phyloP scores from a whole-genome alignment of 2,888 invertebrate genomes.

The Sycophila texana region DNA sequence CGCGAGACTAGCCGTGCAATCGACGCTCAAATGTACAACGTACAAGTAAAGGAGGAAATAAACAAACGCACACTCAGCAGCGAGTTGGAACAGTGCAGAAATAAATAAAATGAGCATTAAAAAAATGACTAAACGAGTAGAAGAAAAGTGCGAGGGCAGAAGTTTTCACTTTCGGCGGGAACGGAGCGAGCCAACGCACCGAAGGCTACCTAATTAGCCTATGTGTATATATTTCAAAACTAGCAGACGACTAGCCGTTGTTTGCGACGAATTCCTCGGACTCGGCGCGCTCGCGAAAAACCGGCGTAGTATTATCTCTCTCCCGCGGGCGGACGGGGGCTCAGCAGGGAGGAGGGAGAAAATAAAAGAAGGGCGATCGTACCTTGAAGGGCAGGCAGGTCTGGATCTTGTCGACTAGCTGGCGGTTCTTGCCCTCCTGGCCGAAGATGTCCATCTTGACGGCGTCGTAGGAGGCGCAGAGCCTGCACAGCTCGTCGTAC shows the following conservation, averaged over 20 bases:
- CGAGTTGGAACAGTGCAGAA: no score
- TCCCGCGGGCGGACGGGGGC: no score
- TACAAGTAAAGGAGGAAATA: no score
- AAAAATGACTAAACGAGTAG: no score
- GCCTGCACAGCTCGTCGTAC: constrained; percentile 75
- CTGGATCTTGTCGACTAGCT: constrained; percentile 76
- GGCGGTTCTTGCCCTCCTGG: constrained; percentile 75
- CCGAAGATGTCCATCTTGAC: constrained; percentile 76
- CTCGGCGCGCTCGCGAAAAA: background rate
- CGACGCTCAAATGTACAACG: no score
- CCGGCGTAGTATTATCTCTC: no score
- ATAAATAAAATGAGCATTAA: no score
- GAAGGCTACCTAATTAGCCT: background rate
- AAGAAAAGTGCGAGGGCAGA: no score
- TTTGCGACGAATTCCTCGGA: background rate
- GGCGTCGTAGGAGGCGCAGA: constrained; percentile 76
- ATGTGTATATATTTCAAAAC: constrained; percentile 33
- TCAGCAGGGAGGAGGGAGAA: no score
- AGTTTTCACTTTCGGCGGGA: background rate
- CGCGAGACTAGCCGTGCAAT: no score
- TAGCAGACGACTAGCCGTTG: constrained; percentile 49
- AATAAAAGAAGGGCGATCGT: constrained; percentile 51
- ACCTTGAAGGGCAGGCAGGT: constrained; percentile 76
- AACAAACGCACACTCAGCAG: no score
- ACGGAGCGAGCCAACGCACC: background rate